Evolutionary conservation across 2,113 vertebrate species (phyloP).

Genomic region (Sinosuthora webbiana): DNA sequence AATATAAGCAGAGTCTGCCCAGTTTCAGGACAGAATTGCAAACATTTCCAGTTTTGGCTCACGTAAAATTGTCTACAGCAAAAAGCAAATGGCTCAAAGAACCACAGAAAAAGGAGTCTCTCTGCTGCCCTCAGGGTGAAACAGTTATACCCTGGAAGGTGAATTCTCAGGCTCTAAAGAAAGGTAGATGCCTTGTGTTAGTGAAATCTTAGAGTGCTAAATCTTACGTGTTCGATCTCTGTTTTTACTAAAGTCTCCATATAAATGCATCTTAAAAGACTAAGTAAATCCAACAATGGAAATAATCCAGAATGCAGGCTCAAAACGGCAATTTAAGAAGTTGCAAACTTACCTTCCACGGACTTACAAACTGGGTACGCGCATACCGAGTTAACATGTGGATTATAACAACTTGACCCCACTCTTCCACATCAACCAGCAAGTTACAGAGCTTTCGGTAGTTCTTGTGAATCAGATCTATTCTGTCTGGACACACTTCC

Average conservation of each 20-base stretch:
- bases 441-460: slow-evolving; percentile 96
- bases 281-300: not conserved
- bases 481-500: slow-evolving; percentile 96
- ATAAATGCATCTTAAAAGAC: not conserved
- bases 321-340: not conserved
- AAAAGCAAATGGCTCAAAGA: not conserved
- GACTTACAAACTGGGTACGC: slow-evolving; percentile 91
- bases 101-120: not conserved
- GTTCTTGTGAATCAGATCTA: slow-evolving; percentile 97
- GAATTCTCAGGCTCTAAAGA: not conserved
- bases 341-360: slow-evolving; percentile 86
- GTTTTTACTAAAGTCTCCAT: not conserved
- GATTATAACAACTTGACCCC: slow-evolving; percentile 98
- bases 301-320: not conserved
- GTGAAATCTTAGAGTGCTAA: not conserved
- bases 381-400: slow-evolving; percentile 97
- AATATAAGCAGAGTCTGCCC: not conserved
- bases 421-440: slow-evolving; percentile 96
- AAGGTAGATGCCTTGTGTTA: not conserved
- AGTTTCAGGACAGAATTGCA: not conserved
- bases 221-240: not conserved
- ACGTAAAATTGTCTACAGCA: not conserved
- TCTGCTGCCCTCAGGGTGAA: not conserved
- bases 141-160: not conserved
- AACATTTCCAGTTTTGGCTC: not conserved